Evolutionary conservation across 2,797 vertebrate species (phyloP).

Genomic region (Cygnus olor): DNA sequence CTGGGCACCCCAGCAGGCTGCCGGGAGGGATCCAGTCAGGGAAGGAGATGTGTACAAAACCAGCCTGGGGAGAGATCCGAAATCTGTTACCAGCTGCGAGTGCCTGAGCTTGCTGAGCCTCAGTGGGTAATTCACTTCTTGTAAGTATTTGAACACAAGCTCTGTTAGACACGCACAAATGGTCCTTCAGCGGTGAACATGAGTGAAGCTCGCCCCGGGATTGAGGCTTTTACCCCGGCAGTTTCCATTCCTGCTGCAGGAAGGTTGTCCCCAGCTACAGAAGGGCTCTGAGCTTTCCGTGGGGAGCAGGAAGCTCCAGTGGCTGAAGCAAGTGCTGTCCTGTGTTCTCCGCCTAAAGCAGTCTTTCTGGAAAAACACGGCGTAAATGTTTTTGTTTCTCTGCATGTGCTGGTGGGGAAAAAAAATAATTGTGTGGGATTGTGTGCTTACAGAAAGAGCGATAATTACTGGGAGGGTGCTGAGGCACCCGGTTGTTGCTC

Average conservation of each 20-base stretch:
- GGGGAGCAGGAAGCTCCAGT: background rate
- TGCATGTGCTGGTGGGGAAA: background rate
- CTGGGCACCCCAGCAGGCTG: background rate
- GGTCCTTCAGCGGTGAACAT: accelerated
- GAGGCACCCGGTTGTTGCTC: background rate
- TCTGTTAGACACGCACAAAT: accelerated
- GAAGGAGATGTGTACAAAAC: background rate
- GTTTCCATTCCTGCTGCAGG: background rate
- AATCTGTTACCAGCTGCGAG: background rate
- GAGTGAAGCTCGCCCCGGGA: accelerated
- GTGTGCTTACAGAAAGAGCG: background rate
- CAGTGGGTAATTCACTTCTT: background rate
- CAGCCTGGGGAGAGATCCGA: background rate
- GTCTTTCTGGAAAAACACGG: accelerated
- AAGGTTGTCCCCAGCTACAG: background rate
- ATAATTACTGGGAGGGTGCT: background rate
- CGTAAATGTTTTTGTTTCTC: background rate
- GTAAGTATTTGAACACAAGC: background rate
- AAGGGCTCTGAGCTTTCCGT: background rate
- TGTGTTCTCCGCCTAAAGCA: background rate
- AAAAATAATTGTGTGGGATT: background rate
- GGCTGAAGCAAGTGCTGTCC: background rate
- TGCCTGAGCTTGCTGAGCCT: background rate
- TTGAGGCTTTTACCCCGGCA: background rate
- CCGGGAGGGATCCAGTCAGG: background rate